These are phyloP conservation scores for Heliothis peltigera DNA, from an alignment of 2,888 invertebrate genomes.

Conservation along the genomic window DNA sequence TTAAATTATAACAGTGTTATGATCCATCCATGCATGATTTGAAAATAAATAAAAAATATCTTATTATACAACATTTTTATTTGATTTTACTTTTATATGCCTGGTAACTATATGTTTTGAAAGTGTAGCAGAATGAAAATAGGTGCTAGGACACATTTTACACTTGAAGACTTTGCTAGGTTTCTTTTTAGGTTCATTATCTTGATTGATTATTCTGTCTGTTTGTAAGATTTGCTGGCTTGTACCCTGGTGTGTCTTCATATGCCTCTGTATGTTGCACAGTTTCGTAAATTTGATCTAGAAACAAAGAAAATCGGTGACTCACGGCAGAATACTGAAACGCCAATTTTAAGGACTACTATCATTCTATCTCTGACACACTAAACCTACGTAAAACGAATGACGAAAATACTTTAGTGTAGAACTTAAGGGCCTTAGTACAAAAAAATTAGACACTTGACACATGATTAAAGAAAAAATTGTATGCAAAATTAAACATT, in stretches of 20 bases:
- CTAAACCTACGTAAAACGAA: too few species aligned
- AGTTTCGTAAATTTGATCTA: conserved; percentile 77
- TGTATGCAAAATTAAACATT: too few species aligned
- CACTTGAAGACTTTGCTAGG: conserved; percentile 72
- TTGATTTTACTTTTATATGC: conserved; percentile 75
- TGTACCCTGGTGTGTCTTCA: conserved; percentile 72
- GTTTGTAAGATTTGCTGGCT: conserved; percentile 38
- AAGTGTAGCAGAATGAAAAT: conserved; percentile 76
- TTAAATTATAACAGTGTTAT: conserved; percentile 6
- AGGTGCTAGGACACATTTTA: conserved; percentile 81
- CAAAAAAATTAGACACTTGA: too few species aligned
- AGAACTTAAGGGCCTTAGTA: too few species aligned
- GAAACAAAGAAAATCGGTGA: conserved; percentile 64
- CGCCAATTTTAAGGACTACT: too few species aligned
- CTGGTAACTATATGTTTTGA: conserved; percentile 81
- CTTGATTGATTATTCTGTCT: conserved; percentile 38
- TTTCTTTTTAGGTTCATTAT: conserved; percentile 28
- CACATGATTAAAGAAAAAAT: too few species aligned
- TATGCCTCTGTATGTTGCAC: conserved; percentile 69
- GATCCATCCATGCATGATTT: conserved; percentile 24
- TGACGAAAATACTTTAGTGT: too few species aligned
- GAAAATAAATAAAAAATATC: conserved; percentile 31
- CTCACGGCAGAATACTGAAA: too few species aligned
- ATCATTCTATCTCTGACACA: too few species aligned
- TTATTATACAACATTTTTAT: conserved; percentile 40